Conservation (phyloP, 1,140 invertebrate species). For the Heliconius congener region DNA sequence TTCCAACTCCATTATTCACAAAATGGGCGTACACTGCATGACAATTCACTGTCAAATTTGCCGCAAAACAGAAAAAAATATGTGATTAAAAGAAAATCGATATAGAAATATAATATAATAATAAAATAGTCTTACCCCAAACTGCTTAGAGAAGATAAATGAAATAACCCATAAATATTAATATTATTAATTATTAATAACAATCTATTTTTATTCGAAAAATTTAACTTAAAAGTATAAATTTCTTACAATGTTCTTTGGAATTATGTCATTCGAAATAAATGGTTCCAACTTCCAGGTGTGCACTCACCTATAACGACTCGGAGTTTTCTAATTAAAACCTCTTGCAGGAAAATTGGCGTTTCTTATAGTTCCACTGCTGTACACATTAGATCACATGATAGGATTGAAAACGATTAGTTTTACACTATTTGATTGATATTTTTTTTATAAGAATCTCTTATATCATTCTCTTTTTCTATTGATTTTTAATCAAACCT, state of each 20-base stretch:
- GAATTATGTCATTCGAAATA: conserved; percentile 1
- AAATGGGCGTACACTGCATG: background rate
- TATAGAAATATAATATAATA: too few species aligned
- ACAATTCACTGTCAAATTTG: background rate
- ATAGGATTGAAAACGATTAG: background rate
- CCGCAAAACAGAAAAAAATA: background rate
- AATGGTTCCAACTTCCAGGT: conserved; percentile 9
- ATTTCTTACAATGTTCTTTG: background rate
- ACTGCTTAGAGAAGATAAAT: too few species aligned
- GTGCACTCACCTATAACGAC: background rate
- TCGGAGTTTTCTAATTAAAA: conserved; percentile 21
- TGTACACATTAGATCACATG: background rate
- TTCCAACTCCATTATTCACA: too few species aligned
- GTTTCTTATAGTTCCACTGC: conserved; percentile 12
- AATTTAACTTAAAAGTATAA: background rate
- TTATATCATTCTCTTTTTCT: too few species aligned
- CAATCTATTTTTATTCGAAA: background rate
- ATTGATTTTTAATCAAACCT: too few species aligned
- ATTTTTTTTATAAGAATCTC: background rate
- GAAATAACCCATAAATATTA: too few species aligned
- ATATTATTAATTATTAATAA: background rate
- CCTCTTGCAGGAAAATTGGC: conserved; percentile 13
- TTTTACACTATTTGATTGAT: background rate
- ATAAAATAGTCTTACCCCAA: too few species aligned
- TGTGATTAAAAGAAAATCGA: background rate